Evolutionary conservation across 2,888 invertebrate species (phyloP), one percentile per base, ranked within the genome.

Genomic region (Nomada ferruginata): DNA sequence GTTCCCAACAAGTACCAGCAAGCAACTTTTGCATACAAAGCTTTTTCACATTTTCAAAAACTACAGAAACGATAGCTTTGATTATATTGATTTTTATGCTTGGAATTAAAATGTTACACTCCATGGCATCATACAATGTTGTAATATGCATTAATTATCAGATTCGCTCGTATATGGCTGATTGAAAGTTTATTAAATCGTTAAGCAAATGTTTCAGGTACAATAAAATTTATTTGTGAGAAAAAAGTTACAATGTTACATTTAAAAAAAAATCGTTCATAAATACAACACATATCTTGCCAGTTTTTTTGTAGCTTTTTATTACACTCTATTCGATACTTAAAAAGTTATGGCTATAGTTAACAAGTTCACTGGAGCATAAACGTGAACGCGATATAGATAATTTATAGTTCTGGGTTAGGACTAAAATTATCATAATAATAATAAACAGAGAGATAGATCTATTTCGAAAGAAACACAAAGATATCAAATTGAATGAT

Each of bases 301-400:
- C 74, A 77, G 78, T 44, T 79, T 55, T 36, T 74, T 79, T 72
- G 74, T 78, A 85, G 68, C 72, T 76, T 57, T 92, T 93, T 92
- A 92, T 92, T 93, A 91, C 89, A 91, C 85, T 55, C 80, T 89
- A 89, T 90, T 87, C 85, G 87, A 89, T 90, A 91, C 85, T 90
- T 90, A 89, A 87, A 36, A 90, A 91, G 90, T 91, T 91, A 91
- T 89, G 69, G 70, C 36, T 81, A 81, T 23, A 89, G 88, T 90
- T 89, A 85, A 26, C 85, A 76, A 77, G 55, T 90, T 89, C 88
- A 88, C 85, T 88, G 89, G 88, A 90, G 90, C 89, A 90, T 88
- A 79, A 81, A 90, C 87, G 87, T 84, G 90, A 87, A 89, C 82
- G 90, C 84, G 76, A 85, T 84, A 83, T 78, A 86, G 82, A 26